These are phyloP conservation scores for Blastobasis lacticolella DNA, from an alignment of 2,888 invertebrate species.

Conservation along the genomic window DNA sequence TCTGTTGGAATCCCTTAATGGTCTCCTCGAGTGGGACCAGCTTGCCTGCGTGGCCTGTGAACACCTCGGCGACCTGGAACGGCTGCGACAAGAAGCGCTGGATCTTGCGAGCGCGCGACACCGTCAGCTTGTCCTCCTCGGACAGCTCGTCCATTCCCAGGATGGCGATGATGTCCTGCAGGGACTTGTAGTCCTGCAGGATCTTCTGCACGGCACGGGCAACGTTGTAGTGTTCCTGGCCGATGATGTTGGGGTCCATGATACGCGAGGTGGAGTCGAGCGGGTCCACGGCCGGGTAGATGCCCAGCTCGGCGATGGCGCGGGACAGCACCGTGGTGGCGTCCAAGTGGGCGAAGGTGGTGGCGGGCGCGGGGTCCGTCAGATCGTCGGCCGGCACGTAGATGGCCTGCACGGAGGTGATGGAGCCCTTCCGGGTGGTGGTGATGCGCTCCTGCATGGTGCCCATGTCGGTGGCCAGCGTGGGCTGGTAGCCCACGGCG, in stretches of 20 bases:
- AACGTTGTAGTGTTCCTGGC: conserved; percentile 90
- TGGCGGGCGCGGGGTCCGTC: conserved; percentile 96
- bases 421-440: conserved; percentile 95
- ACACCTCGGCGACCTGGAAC: conserved; percentile 94
- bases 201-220: conserved; percentile 96
- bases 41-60: conserved; percentile 94
- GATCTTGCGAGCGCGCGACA: conserved; percentile 95
- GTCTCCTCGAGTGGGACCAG: conserved; percentile 90
- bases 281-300: conserved; percentile 96
- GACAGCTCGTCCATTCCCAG: conserved; percentile 90
- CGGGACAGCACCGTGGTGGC: conserved; percentile 95
- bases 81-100: conserved; percentile 96
- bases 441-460: conserved; percentile 98
- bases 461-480: conserved; percentile 97
- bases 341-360: conserved; percentile 96
- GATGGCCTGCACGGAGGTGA: conserved; percentile 96
- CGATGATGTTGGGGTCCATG: conserved; percentile 94
- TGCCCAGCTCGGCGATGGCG: conserved; percentile 93
- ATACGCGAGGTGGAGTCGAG: conserved; percentile 95
- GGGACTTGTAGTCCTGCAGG: conserved; percentile 86
- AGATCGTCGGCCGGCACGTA: conserved; percentile 97
- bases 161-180: conserved; percentile 93
- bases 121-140: conserved; percentile 95
- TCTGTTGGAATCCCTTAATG: conserved; percentile 90
- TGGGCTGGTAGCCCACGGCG: conserved; percentile 97